Base-by-base conservation (phyloP, 64 coral and sea anemone species). In the Dendrophyllia cribrosa region DNA sequence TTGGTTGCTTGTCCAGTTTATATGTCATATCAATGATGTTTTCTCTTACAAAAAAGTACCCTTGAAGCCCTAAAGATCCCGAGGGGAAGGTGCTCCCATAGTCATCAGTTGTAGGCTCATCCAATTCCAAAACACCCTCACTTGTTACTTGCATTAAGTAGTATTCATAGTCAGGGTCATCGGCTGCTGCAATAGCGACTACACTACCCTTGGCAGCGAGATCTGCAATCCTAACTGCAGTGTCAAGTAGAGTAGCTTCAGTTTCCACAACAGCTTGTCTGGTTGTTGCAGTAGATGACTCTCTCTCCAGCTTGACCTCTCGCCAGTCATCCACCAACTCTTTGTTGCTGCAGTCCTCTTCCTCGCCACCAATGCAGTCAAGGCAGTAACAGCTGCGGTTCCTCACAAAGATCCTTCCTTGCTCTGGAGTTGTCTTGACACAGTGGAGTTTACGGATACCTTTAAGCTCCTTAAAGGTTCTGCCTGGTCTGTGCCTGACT, bases 321-420 rank as follows among this genome's bases (percentile, higher is more conserved):
- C 53, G 1, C 89, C 89, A 91, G 13, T 81, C 77, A 71, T 82
- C 89, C 10, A 86, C 7, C 69, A 56, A 92, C 59, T 85, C 90
- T 51, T 67, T 75, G 26, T 92, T 92, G 34, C n/a, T 24, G 46
- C 90, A 92, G 1, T 59, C 69, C 17, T 25, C 76, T 49, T 92
- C 90, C 10, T 71, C 81, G 12, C 63, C 82, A 43, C 11, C 22
- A 25, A 92, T 66, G 58, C 90, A 90, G 43, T 72, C 52, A 48
- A 82, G 6, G 51, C 88, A 90, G 76, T 81, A 72, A 48, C 89
- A 73, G 0, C 15, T 72, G 7, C 15, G 72, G 7, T 83, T 44
- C 5, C 53, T 6, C 10, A 56, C 53, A 56, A 56, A 10, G 10
- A 56, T 10, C 53, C 53, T 56, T 56, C 53, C 53, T 56, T 56